These are phyloP conservation scores for Alligator mississippiensis DNA, from an alignment of 2,113 vertebrate species.

Conservation along the genomic window DNA sequence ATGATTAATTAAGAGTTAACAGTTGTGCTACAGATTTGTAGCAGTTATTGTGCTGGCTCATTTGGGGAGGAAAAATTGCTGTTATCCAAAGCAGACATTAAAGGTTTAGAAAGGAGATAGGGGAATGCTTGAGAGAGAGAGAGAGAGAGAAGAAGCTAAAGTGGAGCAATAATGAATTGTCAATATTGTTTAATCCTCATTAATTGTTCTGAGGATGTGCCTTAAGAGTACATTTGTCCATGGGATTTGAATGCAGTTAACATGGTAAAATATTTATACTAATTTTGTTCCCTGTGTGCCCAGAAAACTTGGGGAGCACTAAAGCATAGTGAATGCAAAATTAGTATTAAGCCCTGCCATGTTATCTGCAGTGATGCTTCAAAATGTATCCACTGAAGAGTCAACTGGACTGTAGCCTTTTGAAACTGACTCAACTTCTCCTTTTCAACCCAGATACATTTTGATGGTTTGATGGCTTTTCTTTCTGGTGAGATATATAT, in stretches of 20 bases:
- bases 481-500: slow-evolving; percentile 87
- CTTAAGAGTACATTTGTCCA: slow-evolving; percentile 83
- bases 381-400: slow-evolving; percentile 91
- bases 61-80: neutral
- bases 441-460: slow-evolving; percentile 87
- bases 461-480: slow-evolving; percentile 87
- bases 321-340: slow-evolving; percentile 83
- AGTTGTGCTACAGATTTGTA: neutral
- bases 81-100: neutral
- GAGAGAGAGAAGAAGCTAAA: slow-evolving; percentile 2
- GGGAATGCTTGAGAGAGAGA: neutral
- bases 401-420: slow-evolving; percentile 57
- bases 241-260: slow-evolving; percentile 87
- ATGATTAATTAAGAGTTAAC: neutral
- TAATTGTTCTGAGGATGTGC: slow-evolving; percentile 19
- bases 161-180: slow-evolving; percentile 16
- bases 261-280: slow-evolving; percentile 86
- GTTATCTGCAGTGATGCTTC: slow-evolving; percentile 92
- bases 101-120: neutral
- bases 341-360: slow-evolving; percentile 88
- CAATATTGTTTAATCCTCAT: slow-evolving; percentile 31
- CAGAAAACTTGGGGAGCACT: slow-evolving; percentile 65
- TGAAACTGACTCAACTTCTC: slow-evolving; percentile 64
- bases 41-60: slow-evolving; percentile 9
- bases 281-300: slow-evolving; percentile 88